Conservation (phyloP, 1,140 invertebrate genomes). For the Heliconius nattereri region DNA sequence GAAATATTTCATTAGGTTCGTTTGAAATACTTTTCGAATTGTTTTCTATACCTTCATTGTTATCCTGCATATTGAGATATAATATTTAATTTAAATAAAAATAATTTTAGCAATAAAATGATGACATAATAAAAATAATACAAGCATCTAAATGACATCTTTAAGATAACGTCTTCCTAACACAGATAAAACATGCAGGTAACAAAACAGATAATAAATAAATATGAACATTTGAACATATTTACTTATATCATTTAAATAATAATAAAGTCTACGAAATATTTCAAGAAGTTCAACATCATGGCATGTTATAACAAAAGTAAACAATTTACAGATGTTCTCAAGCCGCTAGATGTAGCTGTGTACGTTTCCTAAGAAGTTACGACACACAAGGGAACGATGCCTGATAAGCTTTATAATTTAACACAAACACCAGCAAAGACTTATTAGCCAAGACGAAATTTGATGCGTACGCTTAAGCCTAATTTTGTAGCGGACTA, state of each 20-base stretch:
- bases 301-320: conserved; percentile 26
- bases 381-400: conserved; percentile 66
- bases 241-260: background rate
- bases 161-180: background rate
- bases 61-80: background rate
- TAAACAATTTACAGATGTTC: conserved; percentile 54
- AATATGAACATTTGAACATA: too few species aligned
- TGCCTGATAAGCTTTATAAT: conserved; percentile 74
- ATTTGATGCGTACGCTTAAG: conserved; percentile 38
- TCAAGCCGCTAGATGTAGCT: conserved; percentile 43
- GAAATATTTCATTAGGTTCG: background rate
- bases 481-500: background rate
- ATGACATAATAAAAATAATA: conserved; percentile 9
- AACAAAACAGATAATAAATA: too few species aligned
- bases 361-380: conserved; percentile 58
- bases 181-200: background rate
- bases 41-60: background rate
- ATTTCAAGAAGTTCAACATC: conserved; percentile 36
- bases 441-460: conserved; percentile 59
- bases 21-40: background rate
- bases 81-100: background rate
- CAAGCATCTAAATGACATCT: background rate
- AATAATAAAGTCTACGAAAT: background rate
- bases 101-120: background rate
- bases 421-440: conserved; percentile 60